Conservation (phyloP, 2,888 invertebrate species). For the Copidosoma aretas region DNA sequence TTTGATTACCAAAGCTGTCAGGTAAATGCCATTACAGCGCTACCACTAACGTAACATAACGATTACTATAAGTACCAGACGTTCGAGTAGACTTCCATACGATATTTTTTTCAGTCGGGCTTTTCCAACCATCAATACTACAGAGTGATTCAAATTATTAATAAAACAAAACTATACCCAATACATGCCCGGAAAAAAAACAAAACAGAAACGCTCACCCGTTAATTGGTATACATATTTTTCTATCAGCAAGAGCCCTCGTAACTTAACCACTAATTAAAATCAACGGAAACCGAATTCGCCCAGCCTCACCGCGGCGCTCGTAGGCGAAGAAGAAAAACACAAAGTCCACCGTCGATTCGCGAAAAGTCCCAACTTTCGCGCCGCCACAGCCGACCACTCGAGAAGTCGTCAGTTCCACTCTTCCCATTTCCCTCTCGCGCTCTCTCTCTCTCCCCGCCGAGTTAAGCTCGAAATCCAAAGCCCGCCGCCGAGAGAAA, state of each 20-base stretch:
- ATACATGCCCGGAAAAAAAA: no score
- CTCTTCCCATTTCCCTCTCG: constrained; percentile 15
- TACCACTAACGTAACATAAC: no score
- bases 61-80: no score
- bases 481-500: constrained; percentile 27
- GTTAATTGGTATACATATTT: not conserved
- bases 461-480: constrained; percentile 30
- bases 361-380: not conserved
- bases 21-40: no score
- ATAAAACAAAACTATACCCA: not conserved
- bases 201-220: not conserved
- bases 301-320: not conserved
- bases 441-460: constrained; percentile 44
- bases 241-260: not conserved
- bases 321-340: not conserved
- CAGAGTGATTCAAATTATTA: no score
- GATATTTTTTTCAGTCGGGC: no score
- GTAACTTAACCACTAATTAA: not conserved
- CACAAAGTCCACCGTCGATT: not conserved
- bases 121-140: no score
- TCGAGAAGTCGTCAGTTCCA: constrained; percentile 27
- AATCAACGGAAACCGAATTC: not conserved
- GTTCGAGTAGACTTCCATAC: no score
- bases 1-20: no score
- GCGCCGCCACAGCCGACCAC: constrained; percentile 6